Percentiles rank a stretch among this genome's conserved stretches.
Evolutionary conservation across 2,113 vertebrate genomes (phyloP).

Genomic region (Plecturocebus donacophilus): DNA sequence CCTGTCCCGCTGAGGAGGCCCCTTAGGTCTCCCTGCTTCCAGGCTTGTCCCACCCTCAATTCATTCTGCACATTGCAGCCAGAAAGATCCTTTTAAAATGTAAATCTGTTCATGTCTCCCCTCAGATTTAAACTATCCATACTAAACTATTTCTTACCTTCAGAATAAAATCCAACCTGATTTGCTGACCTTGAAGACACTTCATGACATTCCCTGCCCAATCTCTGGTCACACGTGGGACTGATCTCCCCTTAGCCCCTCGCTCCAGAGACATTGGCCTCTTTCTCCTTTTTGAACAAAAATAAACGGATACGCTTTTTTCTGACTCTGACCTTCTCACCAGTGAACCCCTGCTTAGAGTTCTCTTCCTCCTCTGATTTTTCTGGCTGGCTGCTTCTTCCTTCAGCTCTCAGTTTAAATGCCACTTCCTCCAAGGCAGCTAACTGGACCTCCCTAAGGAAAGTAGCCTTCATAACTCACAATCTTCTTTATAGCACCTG

Average conservation of each 20-base stretch:
- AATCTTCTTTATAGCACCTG: background rate
- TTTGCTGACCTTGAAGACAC: background rate
- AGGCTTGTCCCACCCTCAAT: background rate
- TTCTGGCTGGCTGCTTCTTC: background rate
- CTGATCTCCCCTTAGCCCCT: fast-evolving
- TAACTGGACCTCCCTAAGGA: background rate
- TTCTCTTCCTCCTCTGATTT: background rate
- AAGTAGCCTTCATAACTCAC: background rate
- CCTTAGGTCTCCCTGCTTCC: background rate
- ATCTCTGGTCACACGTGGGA: fast-evolving
- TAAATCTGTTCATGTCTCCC: background rate
- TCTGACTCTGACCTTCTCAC: background rate
- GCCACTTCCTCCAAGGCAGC: background rate
- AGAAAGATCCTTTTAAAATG: background rate
- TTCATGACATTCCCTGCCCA: background rate
- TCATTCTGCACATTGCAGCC: background rate
- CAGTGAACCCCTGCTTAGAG: background rate
- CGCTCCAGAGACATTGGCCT: background rate
- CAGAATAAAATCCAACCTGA: background rate
- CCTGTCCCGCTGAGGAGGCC: background rate
- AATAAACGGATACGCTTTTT: background rate
- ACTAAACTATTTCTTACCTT: background rate
- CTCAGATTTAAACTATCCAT: background rate
- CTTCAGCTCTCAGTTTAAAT: background rate
- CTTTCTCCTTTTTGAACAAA: background rate